Percentiles rank a stretch among this genome's conserved stretches.
phyloP scores from a whole-genome alignment of 2,113 vertebrate genomes.

The Brachionichthys hirsutus region DNA sequence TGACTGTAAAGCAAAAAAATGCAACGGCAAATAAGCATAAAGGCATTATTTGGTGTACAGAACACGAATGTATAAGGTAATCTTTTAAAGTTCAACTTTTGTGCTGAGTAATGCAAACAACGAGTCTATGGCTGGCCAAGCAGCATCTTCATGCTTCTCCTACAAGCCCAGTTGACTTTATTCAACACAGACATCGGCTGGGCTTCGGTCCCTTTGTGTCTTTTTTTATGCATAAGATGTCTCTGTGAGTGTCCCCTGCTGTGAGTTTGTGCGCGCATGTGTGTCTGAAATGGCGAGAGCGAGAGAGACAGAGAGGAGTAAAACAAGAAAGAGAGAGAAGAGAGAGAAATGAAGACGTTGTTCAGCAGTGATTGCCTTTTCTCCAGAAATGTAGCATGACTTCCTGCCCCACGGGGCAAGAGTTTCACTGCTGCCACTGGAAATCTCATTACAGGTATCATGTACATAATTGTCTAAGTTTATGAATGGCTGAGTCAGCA shows the following conservation, averaged over 20 bases:
- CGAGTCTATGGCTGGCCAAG: too few species aligned
- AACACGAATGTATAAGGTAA: too few species aligned
- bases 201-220: too few species aligned
- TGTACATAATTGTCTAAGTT: slow-evolving; percentile 77
- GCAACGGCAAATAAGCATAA: too few species aligned
- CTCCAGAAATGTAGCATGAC: slow-evolving; percentile 48
- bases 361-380: slow-evolving; percentile 67
- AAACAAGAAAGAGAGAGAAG: slow-evolving; percentile 18
- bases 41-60: too few species aligned
- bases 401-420: slow-evolving; percentile 72
- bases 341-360: slow-evolving; percentile 35
- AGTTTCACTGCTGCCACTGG: slow-evolving; percentile 63
- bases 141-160: too few species aligned
- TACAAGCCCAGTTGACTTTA: too few species aligned
- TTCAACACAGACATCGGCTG: too few species aligned
- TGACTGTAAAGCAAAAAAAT: too few species aligned
- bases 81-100: too few species aligned
- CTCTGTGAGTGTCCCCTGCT: not conserved
- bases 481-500: slow-evolving; percentile 72
- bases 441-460: slow-evolving; percentile 84
- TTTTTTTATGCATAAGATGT: too few species aligned
- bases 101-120: too few species aligned
- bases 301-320: slow-evolving; percentile 21
- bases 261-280: slow-evolving; percentile 2
- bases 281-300: not conserved